These are phyloP conservation scores for Oscheius sp. DNA, from an alignment of 2,888 invertebrate species.

Conservation along the genomic window DNA sequence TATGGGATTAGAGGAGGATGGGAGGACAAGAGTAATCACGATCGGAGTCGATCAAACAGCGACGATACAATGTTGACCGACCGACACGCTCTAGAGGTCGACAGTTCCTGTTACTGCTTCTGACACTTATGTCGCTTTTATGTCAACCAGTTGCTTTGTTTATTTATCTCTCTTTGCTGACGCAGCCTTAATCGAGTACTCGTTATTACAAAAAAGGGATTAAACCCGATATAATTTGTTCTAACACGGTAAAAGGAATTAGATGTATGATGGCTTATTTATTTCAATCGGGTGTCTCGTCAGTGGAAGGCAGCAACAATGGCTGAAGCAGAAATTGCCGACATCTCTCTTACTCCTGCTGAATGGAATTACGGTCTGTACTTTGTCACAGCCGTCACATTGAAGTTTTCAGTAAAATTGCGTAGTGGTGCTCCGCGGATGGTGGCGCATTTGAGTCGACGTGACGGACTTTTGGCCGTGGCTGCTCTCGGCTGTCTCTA, in stretches of 20 bases:
- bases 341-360: background rate
- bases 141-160: no score
- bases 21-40: conserved; percentile 24
- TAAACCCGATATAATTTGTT: no score
- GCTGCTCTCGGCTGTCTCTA: conserved; percentile 11
- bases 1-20: background rate
- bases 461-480: background rate
- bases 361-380: conserved; percentile 12
- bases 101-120: no score
- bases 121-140: no score
- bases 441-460: background rate
- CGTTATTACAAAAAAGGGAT: no score
- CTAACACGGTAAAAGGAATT: no score
- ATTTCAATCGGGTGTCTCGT: no score
- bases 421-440: background rate
- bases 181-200: no score
- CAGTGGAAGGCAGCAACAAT: background rate
- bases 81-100: background rate
- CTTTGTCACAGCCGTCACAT: background rate
- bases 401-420: background rate
- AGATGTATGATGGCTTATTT: no score
- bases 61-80: conserved; percentile 12
- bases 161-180: no score
- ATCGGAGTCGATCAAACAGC: conserved; percentile 33
- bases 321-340: conserved; percentile 18